These are phyloP conservation scores for Mormyrus hasselquistii DNA, from an alignment of 2,797 vertebrate species.

Conservation along the genomic window DNA sequence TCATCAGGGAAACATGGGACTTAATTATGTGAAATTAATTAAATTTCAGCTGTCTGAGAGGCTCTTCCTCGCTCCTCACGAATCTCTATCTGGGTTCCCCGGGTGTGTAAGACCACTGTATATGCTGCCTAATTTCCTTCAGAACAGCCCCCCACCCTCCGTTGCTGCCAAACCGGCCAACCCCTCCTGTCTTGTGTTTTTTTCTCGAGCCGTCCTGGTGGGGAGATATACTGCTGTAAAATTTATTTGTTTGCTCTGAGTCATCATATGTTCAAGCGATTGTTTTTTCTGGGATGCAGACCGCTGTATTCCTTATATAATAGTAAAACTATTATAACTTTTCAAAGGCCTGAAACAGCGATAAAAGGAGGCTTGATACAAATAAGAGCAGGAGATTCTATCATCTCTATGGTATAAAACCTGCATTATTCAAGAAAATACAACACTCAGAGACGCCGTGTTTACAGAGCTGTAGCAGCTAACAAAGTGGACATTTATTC, in stretches of 20 bases:
- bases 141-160: not conserved
- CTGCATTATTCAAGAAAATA: constrained; percentile 4
- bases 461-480: not conserved
- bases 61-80: not conserved
- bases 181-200: constrained; percentile 41
- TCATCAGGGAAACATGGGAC: constrained; percentile 16
- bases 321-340: constrained; percentile 4
- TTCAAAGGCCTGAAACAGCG: not conserved
- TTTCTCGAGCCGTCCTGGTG: not conserved
- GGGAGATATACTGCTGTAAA: not conserved
- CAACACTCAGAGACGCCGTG: not conserved
- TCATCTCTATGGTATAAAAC: not conserved
- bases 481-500: constrained; percentile 11
- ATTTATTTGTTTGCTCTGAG: not conserved
- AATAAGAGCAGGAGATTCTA: not conserved
- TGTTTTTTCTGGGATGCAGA: not conserved
- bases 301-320: not conserved
- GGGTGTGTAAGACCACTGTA: not conserved
- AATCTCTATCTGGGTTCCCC: constrained; percentile 3
- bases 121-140: constrained; percentile 17
- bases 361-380: not conserved
- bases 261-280: not conserved
- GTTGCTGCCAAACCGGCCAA: constrained; percentile 54
- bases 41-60: constrained; percentile 22
- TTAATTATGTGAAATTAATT: constrained; percentile 25